Evolutionary conservation across 2,797 vertebrate species (phyloP).

Genomic region (Mormyrus hasselquistii): DNA sequence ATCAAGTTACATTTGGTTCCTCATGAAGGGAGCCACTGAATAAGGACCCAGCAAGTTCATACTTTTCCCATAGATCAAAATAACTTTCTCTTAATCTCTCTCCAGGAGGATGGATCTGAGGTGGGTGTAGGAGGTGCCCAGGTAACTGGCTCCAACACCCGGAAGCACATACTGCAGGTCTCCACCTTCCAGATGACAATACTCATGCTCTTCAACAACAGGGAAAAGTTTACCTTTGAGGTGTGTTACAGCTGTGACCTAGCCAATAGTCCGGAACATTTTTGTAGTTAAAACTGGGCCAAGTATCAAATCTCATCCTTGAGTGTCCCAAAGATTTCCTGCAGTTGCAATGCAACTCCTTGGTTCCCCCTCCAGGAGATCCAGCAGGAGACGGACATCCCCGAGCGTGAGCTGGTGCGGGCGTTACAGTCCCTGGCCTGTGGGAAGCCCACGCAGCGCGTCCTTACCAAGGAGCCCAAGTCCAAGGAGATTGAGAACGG

Average conservation of each 20-base stretch:
- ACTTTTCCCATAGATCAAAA: not conserved
- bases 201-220: constrained; percentile 98
- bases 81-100: not conserved
- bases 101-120: constrained; percentile 91
- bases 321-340: not conserved
- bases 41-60: not conserved
- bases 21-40: not conserved
- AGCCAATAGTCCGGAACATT: not conserved
- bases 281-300: not conserved
- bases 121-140: constrained; percentile 87
- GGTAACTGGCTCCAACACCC: constrained; percentile 89
- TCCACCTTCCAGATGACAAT: constrained; percentile 99
- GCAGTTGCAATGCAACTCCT: not conserved
- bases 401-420: constrained; percentile 88
- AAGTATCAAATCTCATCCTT: not conserved
- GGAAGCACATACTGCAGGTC: constrained; percentile 96
- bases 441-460: constrained; percentile 92
- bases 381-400: constrained; percentile 96
- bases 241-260: constrained; percentile 51
- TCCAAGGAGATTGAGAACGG: constrained; percentile 98
- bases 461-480: constrained; percentile 96
- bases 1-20: not conserved
- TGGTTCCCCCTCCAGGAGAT: constrained; percentile 71
- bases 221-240: constrained; percentile 94
- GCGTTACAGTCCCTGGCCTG: constrained; percentile 82